Base-by-base conservation (phyloP, 2,888 invertebrate genomes). In the Lingula anatina region DNA sequence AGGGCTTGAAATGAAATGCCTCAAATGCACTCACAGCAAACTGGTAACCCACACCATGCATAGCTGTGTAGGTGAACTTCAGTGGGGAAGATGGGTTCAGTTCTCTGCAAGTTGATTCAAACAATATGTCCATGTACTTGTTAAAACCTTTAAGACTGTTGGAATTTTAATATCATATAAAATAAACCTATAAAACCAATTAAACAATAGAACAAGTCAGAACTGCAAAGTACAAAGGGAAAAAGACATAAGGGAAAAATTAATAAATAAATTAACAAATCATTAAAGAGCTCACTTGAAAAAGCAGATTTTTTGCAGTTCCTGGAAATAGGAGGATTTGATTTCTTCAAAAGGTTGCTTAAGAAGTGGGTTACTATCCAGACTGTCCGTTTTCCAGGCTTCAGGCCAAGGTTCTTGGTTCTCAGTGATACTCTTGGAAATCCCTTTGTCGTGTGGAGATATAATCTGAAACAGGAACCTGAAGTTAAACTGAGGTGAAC, bases 11-110 rank as follows among this genome's bases (percentile, higher is more conserved):
- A 56, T 86, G 85, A 44, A 88, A 86, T 9, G 79, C 77, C 55
- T 85, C 79, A 68, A 96, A 89, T 2, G 90, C 88, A 60, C 84
- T 80, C 49, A 83, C 75, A 52, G 95, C 82, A 68, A 84, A 93
- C 2, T 83, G 78, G 70, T 88, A 87, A 0, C 96, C 96, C 3
- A 99, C 96, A 3, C 99, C 99, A 73, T 99, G 99, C 90, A 99
- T 93, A 0, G 97, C 90, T 12, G 95, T 94, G 72, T 96, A 97
- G 0, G 90, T 88, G 55, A 91, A 85, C 46, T 83, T 82, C 1
- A 89, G 70, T 0, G 80, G 74, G 0, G 74, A 66, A 12, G 56
- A 52, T 9, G 52, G 49, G 51, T 77, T 75, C 28, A 61, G 45
- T 1, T 57, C 57, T 49, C 67, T 71, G 53, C 36, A n/a, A n/a